Evolutionary conservation across 1,140 invertebrate species (phyloP).

Genomic region (Drosophila athabasca): DNA sequence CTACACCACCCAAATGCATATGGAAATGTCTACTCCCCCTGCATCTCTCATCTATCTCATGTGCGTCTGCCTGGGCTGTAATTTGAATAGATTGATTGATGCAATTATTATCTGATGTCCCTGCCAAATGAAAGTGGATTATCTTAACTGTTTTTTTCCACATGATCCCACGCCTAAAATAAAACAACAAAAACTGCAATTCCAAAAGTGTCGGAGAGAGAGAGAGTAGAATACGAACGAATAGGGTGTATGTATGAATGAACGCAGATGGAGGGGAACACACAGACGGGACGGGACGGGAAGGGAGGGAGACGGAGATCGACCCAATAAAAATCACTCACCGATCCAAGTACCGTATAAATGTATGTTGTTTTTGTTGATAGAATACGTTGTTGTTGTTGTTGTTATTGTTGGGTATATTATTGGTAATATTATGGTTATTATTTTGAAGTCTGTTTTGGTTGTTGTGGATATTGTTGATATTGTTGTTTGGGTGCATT

Average conservation of each 20-base stretch:
- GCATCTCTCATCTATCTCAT: too few species aligned
- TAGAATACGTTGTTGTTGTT: conserved; percentile 39
- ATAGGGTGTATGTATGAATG: too few species aligned
- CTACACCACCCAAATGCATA: too few species aligned
- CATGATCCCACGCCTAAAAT: too few species aligned
- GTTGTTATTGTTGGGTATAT: conserved; percentile 1
- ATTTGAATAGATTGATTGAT: too few species aligned
- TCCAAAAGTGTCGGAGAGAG: conserved; percentile 1
- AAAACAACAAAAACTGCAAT: neutral
- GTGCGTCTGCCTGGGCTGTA: too few species aligned
- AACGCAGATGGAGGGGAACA: neutral
- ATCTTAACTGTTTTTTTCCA: too few species aligned
- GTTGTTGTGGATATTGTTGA: conserved; percentile 37
- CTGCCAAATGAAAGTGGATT: too few species aligned
- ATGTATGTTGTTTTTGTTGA: conserved; percentile 46
- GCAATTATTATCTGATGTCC: too few species aligned
- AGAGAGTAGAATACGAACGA: too few species aligned
- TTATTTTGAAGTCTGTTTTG: conserved; percentile 40
- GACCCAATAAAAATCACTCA: conserved; percentile 23
- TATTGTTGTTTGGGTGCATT: conserved; percentile 7
- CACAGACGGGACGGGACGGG: neutral
- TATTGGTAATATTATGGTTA: conserved; percentile 10
- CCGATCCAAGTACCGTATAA: conserved; percentile 53
- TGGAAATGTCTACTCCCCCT: too few species aligned
- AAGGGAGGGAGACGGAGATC: neutral